Conservation (phyloP, 2,113 vertebrate species). For the Eurypyga helias region DNA sequence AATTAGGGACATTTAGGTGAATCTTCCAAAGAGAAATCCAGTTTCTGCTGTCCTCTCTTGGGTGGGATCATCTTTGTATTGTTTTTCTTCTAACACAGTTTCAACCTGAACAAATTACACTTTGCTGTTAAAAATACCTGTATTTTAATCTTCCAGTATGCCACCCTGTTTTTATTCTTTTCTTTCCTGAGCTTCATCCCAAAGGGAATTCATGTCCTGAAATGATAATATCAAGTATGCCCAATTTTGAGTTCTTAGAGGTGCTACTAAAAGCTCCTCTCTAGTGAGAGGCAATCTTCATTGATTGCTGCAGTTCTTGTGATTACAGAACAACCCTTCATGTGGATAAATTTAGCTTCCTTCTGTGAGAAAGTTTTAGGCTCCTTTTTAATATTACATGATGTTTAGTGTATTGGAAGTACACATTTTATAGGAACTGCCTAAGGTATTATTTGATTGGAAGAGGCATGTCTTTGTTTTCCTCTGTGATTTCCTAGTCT, state of each 20-base stretch:
- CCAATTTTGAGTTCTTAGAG: conserved; percentile 7
- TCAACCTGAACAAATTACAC: neutral
- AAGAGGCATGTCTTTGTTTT: conserved; percentile 34
- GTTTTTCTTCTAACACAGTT: neutral
- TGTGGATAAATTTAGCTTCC: conserved; percentile 27
- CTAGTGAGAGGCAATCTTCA: conserved; percentile 46
- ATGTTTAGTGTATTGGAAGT: conserved; percentile 14
- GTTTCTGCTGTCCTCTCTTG: neutral
- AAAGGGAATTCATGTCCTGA: neutral
- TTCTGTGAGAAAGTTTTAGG: conserved; percentile 23
- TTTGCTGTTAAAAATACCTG: neutral
- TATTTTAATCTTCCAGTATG: neutral
- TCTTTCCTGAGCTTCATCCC: neutral
- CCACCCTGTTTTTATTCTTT: neutral
- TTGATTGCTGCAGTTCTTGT: conserved; percentile 35
- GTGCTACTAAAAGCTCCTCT: conserved; percentile 6
- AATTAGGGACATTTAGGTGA: neutral
- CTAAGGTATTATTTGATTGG: conserved; percentile 15
- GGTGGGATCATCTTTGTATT: neutral
- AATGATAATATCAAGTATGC: conserved; percentile 9
- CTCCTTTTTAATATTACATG: conserved; percentile 45
- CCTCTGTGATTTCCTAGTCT: conserved; percentile 20
- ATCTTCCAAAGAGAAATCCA: neutral
- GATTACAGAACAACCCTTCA: conserved; percentile 37
- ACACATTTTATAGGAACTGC: conserved; percentile 21